Percentiles rank a stretch among this genome's conserved stretches.
Conservation (phyloP, 2,888 invertebrate species). For the Yponomeuta plumbellus region DNA sequence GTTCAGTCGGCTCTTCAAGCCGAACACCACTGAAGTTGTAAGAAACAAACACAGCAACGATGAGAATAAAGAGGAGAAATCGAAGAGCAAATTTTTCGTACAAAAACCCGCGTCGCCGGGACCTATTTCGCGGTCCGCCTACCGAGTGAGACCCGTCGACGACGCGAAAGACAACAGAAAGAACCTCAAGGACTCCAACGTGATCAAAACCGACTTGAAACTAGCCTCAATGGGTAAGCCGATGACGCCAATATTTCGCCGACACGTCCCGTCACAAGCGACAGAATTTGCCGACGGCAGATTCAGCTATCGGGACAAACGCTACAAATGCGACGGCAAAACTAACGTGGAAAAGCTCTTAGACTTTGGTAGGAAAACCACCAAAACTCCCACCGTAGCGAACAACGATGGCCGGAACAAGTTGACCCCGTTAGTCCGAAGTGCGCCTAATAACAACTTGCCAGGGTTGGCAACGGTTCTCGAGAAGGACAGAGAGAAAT, state of each 20-base stretch:
- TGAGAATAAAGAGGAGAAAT: slow-evolving; percentile 25
- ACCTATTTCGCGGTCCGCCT: slow-evolving; percentile 37
- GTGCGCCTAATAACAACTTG: slow-evolving; percentile 31
- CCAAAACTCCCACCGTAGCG: slow-evolving; percentile 38
- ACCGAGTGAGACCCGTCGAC: slow-evolving; percentile 48
- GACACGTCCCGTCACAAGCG: slow-evolving; percentile 44
- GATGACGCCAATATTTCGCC: slow-evolving; percentile 65
- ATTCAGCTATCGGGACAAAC: slow-evolving; percentile 58
- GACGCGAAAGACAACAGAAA: slow-evolving; percentile 23
- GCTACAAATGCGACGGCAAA: slow-evolving; percentile 36
- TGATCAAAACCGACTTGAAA: slow-evolving; percentile 57
- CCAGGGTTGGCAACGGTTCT: slow-evolving; percentile 34
- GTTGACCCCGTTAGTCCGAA: slow-evolving; percentile 34
- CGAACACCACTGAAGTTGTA: slow-evolving; percentile 44
- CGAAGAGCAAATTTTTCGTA: slow-evolving; percentile 62
- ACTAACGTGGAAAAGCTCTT: slow-evolving; percentile 36
- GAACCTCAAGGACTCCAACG: slow-evolving; percentile 33
- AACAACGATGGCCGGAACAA: slow-evolving; percentile 26
- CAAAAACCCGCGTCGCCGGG: slow-evolving; percentile 53
- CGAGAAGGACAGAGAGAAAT: slow-evolving; percentile 31
- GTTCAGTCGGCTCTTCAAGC: slow-evolving; percentile 58
- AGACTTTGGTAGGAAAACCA: slow-evolving; percentile 47
- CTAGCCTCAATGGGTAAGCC: slow-evolving; percentile 63
- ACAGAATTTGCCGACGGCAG: slow-evolving; percentile 55
- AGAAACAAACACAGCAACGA: slow-evolving; percentile 31